Conservation (phyloP, 2,888 invertebrate genomes). For the Calameuta pallipes region DNA sequence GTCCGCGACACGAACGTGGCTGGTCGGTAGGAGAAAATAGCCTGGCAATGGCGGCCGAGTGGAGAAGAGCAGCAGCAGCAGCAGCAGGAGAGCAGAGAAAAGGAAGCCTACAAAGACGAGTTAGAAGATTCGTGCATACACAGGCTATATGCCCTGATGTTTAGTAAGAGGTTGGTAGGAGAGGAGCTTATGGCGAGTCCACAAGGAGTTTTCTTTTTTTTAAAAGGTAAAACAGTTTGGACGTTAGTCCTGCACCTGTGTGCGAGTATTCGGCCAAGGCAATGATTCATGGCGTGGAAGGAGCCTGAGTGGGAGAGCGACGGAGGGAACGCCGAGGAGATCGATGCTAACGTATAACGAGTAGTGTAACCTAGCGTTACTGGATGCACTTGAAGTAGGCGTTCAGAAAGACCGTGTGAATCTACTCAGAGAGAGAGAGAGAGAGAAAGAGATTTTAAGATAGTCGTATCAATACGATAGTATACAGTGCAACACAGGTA, state of each 20-base stretch:
- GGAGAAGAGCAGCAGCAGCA: not conserved
- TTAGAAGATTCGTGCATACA: not conserved
- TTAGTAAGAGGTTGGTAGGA: not conserved
- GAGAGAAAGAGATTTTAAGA: slow-evolving; percentile 18
- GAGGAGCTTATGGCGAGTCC: not conserved
- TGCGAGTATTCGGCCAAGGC: not conserved
- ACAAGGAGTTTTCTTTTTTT: not conserved
- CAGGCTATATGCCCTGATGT: not conserved
- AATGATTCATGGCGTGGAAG: not conserved
- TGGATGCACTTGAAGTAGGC: not conserved
- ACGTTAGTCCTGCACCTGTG: not conserved
- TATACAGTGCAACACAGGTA: no score
- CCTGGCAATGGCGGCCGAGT: not conserved
- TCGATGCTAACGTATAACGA: not conserved
- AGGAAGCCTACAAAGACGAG: not conserved
- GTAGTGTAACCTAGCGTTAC: not conserved
- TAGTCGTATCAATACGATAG: not conserved
- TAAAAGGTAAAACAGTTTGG: not conserved
- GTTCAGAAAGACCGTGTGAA: not conserved
- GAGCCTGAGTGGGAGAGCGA: not conserved
- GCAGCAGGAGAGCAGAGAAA: not conserved
- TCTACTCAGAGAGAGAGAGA: slow-evolving; percentile 13
- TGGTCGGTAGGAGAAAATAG: not conserved
- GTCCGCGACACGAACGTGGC: not conserved
- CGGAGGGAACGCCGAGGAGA: not conserved